Percentiles rank a stretch among this genome's conserved stretches.
Conservation (phyloP, 2,113 vertebrate species). For the Megatriorchis doriae region DNA sequence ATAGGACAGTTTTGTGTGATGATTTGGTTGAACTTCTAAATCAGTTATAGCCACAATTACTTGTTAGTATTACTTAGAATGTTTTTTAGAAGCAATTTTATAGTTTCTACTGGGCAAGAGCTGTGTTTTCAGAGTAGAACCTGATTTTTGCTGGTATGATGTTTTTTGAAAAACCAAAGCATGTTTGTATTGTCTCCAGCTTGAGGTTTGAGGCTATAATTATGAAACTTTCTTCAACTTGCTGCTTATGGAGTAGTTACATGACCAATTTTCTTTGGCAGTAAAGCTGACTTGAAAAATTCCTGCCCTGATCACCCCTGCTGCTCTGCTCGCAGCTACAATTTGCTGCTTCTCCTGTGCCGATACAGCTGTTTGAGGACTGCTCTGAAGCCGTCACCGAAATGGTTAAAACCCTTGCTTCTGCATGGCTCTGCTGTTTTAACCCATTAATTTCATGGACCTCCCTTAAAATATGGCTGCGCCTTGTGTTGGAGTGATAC, state of each 20-base stretch:
- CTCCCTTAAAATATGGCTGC: fast-evolving
- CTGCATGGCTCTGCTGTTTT: not conserved
- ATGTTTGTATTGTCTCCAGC: not conserved
- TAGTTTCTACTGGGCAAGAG: not conserved
- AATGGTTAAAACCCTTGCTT: not conserved
- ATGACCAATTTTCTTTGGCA: not conserved
- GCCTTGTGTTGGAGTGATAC: not conserved
- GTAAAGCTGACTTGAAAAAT: not conserved
- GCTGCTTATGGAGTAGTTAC: not conserved
- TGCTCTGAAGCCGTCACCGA: not conserved
- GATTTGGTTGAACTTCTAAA: not conserved
- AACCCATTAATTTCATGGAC: not conserved
- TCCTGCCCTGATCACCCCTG: not conserved
- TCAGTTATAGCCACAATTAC: not conserved
- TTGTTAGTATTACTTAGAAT: not conserved
- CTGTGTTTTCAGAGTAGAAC: not conserved
- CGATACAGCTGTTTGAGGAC: not conserved
- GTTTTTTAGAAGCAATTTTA: not conserved
- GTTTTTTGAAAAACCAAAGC: not conserved
- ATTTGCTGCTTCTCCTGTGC: not conserved
- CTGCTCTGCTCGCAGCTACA: not conserved
- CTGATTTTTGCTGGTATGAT: not conserved
- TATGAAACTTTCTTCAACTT: not conserved
- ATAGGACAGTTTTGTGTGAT: not conserved
- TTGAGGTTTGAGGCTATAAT: not conserved